Evolutionary conservation across 2,797 vertebrate genomes (phyloP).

Genomic region (Cygnus olor): DNA sequence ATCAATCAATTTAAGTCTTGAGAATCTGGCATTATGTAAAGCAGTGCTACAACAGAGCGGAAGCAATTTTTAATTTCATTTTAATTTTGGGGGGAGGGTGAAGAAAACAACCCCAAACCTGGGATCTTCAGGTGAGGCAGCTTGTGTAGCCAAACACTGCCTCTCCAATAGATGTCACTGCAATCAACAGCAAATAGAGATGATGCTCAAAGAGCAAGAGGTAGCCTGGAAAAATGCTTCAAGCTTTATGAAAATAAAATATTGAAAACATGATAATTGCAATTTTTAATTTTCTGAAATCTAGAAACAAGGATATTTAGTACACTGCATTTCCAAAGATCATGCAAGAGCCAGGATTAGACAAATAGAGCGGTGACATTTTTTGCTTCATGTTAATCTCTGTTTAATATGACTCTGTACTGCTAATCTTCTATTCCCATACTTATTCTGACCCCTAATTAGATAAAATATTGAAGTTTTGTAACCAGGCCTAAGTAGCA

Average conservation of each 20-base stretch:
- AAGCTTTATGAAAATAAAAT: background rate
- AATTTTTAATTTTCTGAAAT: background rate
- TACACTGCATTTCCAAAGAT: background rate
- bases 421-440: conserved; percentile 47
- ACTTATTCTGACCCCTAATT: conserved; percentile 50
- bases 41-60: background rate
- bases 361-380: background rate
- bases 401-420: conserved; percentile 40
- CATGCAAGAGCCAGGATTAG: conserved; percentile 23
- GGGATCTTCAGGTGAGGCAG: background rate
- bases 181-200: conserved; percentile 70
- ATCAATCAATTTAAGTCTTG: background rate
- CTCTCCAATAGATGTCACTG: conserved; percentile 82
- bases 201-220: conserved; percentile 18
- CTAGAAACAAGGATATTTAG: background rate
- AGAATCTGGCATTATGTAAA: background rate
- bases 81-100: accelerated
- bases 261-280: background rate
- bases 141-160: conserved; percentile 34
- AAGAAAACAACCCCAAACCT: background rate
- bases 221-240: background rate
- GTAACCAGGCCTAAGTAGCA: background rate
- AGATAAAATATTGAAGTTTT: conserved; percentile 22
- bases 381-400: conserved; percentile 42
- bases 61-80: background rate